These are phyloP conservation scores for Ctenosaura bakeri DNA, from an alignment of 2,797 vertebrate species.

Conservation along the genomic window DNA sequence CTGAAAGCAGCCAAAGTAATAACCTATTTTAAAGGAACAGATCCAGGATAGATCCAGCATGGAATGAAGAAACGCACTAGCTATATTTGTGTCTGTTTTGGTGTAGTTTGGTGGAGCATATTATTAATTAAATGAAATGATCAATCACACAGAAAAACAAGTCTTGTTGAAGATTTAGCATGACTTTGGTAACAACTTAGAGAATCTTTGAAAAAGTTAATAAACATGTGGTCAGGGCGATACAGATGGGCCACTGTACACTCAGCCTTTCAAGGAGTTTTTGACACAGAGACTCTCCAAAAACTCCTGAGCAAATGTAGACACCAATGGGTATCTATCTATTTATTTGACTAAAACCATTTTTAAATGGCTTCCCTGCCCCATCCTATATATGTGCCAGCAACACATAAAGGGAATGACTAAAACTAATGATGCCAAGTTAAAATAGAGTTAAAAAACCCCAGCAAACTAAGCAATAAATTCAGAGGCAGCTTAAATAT, in stretches of 20 bases:
- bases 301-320: not conserved
- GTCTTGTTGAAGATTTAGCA: not conserved
- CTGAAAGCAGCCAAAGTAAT: not conserved
- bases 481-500: not conserved
- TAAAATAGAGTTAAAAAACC: not conserved
- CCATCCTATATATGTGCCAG: not conserved
- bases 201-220: too few species aligned
- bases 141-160: not conserved
- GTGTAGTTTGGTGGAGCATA: not conserved
- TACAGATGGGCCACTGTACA: not conserved
- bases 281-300: not conserved
- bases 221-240: not conserved
- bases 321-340: not conserved
- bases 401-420: not conserved
- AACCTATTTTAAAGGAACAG: not conserved
- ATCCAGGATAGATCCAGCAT: not conserved
- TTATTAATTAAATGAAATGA: not conserved
- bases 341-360: not conserved
- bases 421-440: not conserved
- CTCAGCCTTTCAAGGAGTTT: not conserved
- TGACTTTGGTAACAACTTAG: not conserved
- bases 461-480: not conserved
- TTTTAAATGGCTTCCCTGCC: not conserved
- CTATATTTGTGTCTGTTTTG: not conserved
- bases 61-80: not conserved